phyloP scores from a whole-genome alignment of 2,113 vertebrate genomes.

The Bombycilla garrulus region DNA sequence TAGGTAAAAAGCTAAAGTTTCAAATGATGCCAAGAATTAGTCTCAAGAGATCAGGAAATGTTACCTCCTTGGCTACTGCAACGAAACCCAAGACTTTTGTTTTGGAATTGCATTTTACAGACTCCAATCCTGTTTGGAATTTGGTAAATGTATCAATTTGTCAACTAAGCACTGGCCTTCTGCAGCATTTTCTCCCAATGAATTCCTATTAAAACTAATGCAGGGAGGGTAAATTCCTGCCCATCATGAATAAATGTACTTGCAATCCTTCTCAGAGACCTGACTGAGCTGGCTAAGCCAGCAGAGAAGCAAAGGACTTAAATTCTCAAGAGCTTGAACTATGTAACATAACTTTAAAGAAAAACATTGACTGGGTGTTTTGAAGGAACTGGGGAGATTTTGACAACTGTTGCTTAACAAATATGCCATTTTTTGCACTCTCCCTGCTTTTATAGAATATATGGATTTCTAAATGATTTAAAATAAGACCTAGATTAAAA shows the following conservation, averaged over 20 bases:
- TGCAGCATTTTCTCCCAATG: background rate
- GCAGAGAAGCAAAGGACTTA: background rate
- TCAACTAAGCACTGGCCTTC: background rate
- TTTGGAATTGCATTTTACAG: constrained; percentile 6
- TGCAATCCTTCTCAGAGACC: background rate
- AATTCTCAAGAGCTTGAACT: constrained; percentile 37
- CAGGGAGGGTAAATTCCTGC: background rate
- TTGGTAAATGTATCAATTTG: background rate
- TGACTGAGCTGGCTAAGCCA: constrained; percentile 1
- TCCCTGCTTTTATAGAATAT: background rate
- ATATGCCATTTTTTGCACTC: background rate
- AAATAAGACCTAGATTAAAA: background rate
- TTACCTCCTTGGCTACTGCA: constrained; percentile 36
- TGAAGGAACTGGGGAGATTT: background rate
- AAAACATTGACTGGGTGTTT: constrained; percentile 1
- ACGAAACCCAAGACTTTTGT: constrained; percentile 21
- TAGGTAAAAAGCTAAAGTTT: constrained; percentile 17
- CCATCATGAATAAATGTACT: background rate
- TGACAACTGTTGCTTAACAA: background rate
- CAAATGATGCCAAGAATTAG: background rate
- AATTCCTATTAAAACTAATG: background rate
- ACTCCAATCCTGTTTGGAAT: background rate
- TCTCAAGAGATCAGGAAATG: constrained; percentile 3
- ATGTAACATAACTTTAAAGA: background rate
- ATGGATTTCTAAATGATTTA: background rate